phyloP scores from a whole-genome alignment of 2,113 vertebrate genomes.

The Apteryx owenii region DNA sequence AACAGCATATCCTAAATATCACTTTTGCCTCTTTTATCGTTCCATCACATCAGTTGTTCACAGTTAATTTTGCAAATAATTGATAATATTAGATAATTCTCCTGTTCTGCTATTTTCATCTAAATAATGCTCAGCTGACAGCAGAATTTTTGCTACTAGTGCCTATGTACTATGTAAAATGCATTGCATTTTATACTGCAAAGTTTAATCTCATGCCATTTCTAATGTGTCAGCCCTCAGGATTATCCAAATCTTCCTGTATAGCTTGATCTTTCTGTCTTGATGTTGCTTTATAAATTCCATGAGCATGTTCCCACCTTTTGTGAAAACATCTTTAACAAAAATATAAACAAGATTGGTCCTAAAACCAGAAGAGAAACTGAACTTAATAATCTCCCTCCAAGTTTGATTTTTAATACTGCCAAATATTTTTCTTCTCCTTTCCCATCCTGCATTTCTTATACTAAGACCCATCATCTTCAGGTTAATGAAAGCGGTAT shows the following conservation, averaged over 20 bases:
- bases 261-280: neutral
- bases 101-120: neutral
- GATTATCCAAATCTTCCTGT: neutral
- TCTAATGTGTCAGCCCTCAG: neutral
- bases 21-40: neutral
- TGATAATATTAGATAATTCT: neutral
- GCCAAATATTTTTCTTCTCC: constrained; percentile 17
- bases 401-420: neutral
- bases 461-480: neutral
- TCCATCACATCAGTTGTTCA: neutral
- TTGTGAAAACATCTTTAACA: neutral
- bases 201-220: neutral
- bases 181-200: neutral
- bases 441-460: neutral
- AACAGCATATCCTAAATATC: neutral
- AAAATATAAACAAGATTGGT: neutral
- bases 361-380: neutral
- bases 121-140: neutral
- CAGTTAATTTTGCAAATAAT: neutral
- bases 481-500: constrained; percentile 36
- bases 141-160: neutral
- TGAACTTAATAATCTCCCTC: neutral
- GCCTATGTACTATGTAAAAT: neutral
- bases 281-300: neutral
- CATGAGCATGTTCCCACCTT: neutral